These are phyloP conservation scores for Bombyx mori DNA, from an alignment of 1,140 invertebrate species.

Conservation along the genomic window ASM3026992v2 NC_085111.1:7870001-7870500, in stretches of 20 bases:
- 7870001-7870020: too few relatives aligned
- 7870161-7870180: constrained; percentile 76
- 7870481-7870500: constrained; percentile 48
- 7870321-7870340: neutral
- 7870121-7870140: neutral
- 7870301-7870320: neutral
- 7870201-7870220: constrained; percentile 85
- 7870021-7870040: too few relatives aligned
- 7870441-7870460: too few relatives aligned
- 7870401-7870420: neutral
- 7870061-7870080: too few relatives aligned
- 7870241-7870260: constrained; percentile 90
- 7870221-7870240: constrained; percentile 88
- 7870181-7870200: constrained; percentile 91
- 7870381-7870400: neutral
- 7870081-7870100: too few relatives aligned
- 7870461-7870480: neutral
- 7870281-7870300: neutral
- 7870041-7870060: too few relatives aligned
- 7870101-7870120: neutral
- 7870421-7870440: too few relatives aligned
- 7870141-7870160: neutral
- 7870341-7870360: neutral
- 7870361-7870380: neutral
- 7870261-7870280: constrained; percentile 83